Evolutionary conservation across 2,113 vertebrate species (phyloP).

Genomic region (Martes martes): DNA sequence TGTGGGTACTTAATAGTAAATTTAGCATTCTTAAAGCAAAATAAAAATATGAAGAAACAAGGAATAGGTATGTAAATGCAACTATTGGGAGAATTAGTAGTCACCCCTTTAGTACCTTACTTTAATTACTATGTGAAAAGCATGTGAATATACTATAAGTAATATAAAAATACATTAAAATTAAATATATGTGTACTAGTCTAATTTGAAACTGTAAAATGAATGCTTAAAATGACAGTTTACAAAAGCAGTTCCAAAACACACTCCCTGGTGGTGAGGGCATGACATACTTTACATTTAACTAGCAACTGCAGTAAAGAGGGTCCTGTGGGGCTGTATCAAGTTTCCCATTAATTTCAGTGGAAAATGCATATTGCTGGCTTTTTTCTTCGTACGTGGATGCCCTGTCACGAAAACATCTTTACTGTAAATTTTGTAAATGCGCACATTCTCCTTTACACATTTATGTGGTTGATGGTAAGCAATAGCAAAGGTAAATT

Average conservation of each 20-base stretch:
- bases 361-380: background rate
- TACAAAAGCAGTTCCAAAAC: background rate
- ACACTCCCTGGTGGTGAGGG: background rate
- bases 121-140: background rate
- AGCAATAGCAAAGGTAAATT: background rate
- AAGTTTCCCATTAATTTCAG: slow-evolving; percentile 25
- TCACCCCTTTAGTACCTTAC: background rate
- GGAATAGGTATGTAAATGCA: background rate
- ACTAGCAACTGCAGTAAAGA: background rate
- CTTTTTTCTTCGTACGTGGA: background rate
- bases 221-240: background rate
- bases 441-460: background rate
- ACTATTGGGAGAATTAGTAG: background rate
- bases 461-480: background rate
- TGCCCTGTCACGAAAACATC: background rate
- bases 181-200: background rate
- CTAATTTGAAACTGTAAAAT: background rate
- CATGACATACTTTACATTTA: slow-evolving; percentile 2
- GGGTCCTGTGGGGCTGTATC: background rate
- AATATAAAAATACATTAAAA: background rate
- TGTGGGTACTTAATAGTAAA: background rate
- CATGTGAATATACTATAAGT: background rate
- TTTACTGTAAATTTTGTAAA: slow-evolving; percentile 14
- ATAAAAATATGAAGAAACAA: background rate
- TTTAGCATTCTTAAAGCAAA: slow-evolving; percentile 31